Conservation (phyloP, 2,797 vertebrate genomes). For the Trichosurus vulpecula region DNA sequence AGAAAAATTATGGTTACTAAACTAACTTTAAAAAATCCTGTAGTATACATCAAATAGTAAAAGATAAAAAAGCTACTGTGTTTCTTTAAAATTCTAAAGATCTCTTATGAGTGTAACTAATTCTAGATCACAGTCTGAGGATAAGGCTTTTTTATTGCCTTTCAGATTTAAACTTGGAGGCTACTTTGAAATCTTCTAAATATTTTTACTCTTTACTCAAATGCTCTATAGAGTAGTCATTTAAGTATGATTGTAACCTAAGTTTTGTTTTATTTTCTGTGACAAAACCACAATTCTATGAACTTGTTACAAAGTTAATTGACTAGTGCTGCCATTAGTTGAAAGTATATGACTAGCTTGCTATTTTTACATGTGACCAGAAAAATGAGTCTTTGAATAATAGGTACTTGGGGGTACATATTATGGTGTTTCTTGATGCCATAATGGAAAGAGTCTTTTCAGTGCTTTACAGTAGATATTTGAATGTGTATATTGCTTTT, state of each 20-base stretch:
- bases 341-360: background rate
- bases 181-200: background rate
- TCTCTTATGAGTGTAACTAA: background rate
- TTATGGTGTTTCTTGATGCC: background rate
- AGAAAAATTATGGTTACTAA: slow-evolving; percentile 22
- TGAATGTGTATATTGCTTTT: background rate
- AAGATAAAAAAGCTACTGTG: background rate
- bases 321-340: background rate
- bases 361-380: background rate
- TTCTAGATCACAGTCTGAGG: background rate
- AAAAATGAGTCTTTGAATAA: background rate
- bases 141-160: background rate
- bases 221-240: background rate
- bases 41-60: background rate
- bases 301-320: slow-evolving; percentile 19
- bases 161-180: background rate
- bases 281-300: background rate
- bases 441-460: background rate
- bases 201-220: background rate
- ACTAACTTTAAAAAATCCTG: background rate
- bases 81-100: background rate
- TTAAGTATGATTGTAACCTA: background rate
- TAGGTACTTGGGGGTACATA: background rate
- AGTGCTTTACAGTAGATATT: background rate
- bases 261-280: background rate